phyloP scores from a whole-genome alignment of 1,140 invertebrate genomes.

The Atta texana region DNA sequence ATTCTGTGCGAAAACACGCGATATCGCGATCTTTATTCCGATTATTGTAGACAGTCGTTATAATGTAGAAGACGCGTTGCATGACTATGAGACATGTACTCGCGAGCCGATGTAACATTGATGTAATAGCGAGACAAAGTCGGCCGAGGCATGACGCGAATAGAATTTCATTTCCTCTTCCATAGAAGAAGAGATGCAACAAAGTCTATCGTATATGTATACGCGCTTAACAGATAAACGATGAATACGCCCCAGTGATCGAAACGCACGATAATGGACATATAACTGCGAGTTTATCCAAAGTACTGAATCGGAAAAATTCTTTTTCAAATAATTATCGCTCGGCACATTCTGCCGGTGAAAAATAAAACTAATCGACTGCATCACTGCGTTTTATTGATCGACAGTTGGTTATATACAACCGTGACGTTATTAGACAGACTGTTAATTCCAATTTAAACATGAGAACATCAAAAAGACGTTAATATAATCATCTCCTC shows the following conservation, averaged over 20 bases:
- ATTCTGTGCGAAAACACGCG: neutral
- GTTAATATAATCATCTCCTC: neutral
- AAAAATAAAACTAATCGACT: constrained; percentile 46
- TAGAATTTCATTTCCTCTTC: constrained; percentile 59
- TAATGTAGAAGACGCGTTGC: constrained; percentile 16
- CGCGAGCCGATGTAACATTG: constrained; percentile 52
- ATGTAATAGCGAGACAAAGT: constrained; percentile 63
- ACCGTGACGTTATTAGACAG: constrained; percentile 4
- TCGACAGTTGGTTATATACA: neutral
- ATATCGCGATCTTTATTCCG: constrained; percentile 8
- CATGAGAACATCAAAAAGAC: neutral
- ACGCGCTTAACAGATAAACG: constrained; percentile 54
- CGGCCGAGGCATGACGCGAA: constrained; percentile 53
- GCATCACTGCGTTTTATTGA: constrained; percentile 51
- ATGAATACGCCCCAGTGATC: constrained; percentile 38
- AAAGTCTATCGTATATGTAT: constrained; percentile 45
- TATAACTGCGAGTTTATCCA: constrained; percentile 47
- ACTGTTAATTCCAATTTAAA: constrained; percentile 37
- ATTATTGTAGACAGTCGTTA: neutral
- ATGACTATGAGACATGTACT: constrained; percentile 32
- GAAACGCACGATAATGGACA: constrained; percentile 33
- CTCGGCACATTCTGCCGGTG: constrained; percentile 1
- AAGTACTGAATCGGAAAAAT: constrained; percentile 47
- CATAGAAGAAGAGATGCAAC: constrained; percentile 38
- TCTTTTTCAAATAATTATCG: constrained; percentile 53